Evolutionary conservation across 2,797 vertebrate genomes (phyloP), one percentile per base, ranked within the genome.

Genomic region (Hirundo rustica): DNA sequence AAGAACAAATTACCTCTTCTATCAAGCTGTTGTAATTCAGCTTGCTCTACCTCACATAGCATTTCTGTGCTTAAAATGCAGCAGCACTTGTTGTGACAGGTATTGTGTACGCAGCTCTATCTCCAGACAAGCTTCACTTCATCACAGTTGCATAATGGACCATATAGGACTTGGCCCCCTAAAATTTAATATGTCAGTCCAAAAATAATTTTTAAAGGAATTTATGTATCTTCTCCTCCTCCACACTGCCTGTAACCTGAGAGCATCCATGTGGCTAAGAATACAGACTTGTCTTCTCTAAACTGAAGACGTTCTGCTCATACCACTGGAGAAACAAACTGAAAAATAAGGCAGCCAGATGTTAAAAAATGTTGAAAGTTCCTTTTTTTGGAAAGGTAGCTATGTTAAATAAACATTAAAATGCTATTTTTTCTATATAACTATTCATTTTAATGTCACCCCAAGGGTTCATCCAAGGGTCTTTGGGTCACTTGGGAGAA

Each of bases 401-500:
- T 93, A 96, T 5, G 90, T 96, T 97, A 97, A 97, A 94, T 97
- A 98, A 98, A 98, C 96, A 98, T 53, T 81, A 89, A 97, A 95
- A 91, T 92, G 93, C 93, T 96, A 93, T 96, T 97, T 97, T 97
- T 97, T 97, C 93, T 96, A 74, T 93, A 93, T 95, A 97, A 94
- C 86, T 97, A 97, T 98, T 97, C 95, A 97, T 97, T 98, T 97
- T 97, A 97, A 92, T 97, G 96, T 96, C 97, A 97, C 97, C 95
- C 64, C 90, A 94, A 85, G 95, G 98, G 98, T 98, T 98, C 97
- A 19, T 98, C 97, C 98, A 98, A 97, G 92, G 97, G 97, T 97
- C 97, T 98, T 89, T 85, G 71, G 97, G 96, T 98, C 98, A 97
- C 91, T n/a, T 82, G 97, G 97, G 97, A 98, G 88, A 97, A 97